A percentile compares a stretch with the other conserved stretches of the same genome.
These are phyloP conservation scores for Melanerpes formicivorus DNA, from an alignment of 2,113 vertebrate genomes.

Conservation along the genomic window DNA sequence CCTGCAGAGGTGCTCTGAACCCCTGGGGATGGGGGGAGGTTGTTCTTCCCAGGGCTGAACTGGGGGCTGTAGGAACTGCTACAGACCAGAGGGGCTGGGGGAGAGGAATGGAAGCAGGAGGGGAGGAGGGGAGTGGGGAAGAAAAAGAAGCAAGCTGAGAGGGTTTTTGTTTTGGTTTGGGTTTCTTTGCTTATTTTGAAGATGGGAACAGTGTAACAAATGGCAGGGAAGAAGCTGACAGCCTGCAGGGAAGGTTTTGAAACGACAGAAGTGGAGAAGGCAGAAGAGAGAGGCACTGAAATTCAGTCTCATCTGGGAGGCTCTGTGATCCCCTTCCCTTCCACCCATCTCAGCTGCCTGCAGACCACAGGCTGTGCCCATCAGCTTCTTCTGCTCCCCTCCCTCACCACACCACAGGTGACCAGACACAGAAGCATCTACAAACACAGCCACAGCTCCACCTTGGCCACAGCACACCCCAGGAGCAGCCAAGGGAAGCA, in stretches of 20 bases:
- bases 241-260: constrained; percentile 12
- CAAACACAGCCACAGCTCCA: not conserved
- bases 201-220: not conserved
- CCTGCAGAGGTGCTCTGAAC: not conserved
- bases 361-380: not conserved
- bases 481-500: constrained; percentile 29
- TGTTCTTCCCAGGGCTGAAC: not conserved
- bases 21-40: not conserved
- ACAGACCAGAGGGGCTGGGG: not conserved
- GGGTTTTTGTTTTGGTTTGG: too few species aligned
- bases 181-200: not conserved
- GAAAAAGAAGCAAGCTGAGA: too few species aligned
- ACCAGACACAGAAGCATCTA: not conserved
- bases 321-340: not conserved
- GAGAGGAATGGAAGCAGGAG: not conserved
- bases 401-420: fast-evolving
- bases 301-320: not conserved
- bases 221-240: constrained; percentile 21
- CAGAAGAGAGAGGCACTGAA: constrained; percentile 11
- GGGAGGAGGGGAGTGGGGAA: too few species aligned
- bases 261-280: constrained; percentile 15
- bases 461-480: not conserved
- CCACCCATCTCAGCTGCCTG: not conserved
- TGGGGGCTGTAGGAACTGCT: not conserved
- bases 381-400: not conserved